Evolutionary conservation across 2,888 invertebrate species (phyloP).

Genomic region (Erpobdella octoculata): DNA sequence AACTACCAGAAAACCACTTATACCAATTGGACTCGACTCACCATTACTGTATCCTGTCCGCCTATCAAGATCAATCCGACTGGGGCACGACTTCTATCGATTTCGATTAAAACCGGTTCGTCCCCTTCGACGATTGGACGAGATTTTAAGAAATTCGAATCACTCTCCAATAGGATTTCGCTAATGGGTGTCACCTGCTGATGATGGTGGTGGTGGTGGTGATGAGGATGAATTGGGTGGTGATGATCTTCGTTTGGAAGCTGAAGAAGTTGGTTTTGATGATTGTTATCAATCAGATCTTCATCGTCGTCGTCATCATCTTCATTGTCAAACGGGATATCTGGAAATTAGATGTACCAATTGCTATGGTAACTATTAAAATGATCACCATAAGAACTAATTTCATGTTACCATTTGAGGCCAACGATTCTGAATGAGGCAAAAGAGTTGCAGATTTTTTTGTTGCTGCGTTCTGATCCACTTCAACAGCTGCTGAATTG

Average conservation of each 20-base stretch:
- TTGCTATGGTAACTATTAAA: too few relatives aligned
- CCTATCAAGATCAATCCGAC: background rate
- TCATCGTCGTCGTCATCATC: constrained; percentile 18
- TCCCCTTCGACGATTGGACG: background rate
- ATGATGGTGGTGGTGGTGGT: constrained; percentile 10
- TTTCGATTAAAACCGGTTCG: background rate
- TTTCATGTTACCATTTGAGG: too few relatives aligned
- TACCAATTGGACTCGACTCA: too few relatives aligned
- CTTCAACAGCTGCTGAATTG: background rate
- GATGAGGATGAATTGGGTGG: constrained; percentile 3
- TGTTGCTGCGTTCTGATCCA: background rate
- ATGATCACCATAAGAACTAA: too few relatives aligned
- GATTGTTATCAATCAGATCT: background rate
- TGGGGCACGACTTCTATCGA: background rate
- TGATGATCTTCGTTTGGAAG: background rate
- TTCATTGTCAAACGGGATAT: constrained; percentile 4
- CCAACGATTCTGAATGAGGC: background rate
- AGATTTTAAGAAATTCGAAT: background rate
- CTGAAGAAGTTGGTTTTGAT: background rate
- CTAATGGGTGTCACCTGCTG: background rate
- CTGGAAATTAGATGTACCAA: too few relatives aligned
- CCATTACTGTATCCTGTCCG: background rate
- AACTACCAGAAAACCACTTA: too few relatives aligned
- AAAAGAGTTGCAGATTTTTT: background rate
- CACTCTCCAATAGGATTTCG: background rate